Percentiles rank a stretch among this genome's conserved stretches.
Conservation (phyloP, 2,888 invertebrate species). For the Anthophora plumipes region DNA sequence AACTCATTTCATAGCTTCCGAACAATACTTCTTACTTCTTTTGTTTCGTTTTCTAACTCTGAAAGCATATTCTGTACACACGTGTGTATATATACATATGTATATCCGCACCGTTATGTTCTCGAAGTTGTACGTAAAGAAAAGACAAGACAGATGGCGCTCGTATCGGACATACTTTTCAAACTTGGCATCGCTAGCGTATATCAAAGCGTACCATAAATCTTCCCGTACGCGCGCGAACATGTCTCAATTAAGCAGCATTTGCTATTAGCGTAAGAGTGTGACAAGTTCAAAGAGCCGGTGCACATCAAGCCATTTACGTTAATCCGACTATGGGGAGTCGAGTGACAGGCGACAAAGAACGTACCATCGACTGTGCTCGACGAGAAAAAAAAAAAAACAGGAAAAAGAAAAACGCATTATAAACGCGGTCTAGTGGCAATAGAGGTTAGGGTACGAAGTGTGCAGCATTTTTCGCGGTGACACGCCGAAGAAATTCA, state of each 20-base stretch:
- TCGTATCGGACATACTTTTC: not conserved
- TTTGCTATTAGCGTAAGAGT: not conserved
- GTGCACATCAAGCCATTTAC: not conserved
- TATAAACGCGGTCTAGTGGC: conserved; percentile 30
- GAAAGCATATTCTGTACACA: too few relatives aligned
- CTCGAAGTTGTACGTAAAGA: not conserved
- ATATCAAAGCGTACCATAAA: not conserved
- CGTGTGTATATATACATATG: too few relatives aligned
- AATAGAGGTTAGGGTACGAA: conserved; percentile 1
- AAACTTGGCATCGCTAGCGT: not conserved
- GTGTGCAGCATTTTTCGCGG: conserved; percentile 60
- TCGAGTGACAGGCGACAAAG: not conserved
- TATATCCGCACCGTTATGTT: too few relatives aligned
- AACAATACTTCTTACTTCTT: not conserved
- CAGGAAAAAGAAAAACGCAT: conserved; percentile 25
- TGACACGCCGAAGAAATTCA: conserved; percentile 69
- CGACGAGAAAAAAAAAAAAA: too few relatives aligned
- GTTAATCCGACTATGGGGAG: not conserved
- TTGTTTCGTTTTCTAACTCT: not conserved
- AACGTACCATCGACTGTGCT: too few relatives aligned
- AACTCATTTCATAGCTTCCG: not conserved
- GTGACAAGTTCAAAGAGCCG: too few relatives aligned
- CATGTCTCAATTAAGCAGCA: conserved; percentile 1
- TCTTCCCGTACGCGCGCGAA: not conserved
- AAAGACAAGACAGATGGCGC: not conserved